These are phyloP conservation scores for Sebastolobus altivelis DNA, from an alignment of 2,797 vertebrate genomes.

Conservation along the genomic window DNA sequence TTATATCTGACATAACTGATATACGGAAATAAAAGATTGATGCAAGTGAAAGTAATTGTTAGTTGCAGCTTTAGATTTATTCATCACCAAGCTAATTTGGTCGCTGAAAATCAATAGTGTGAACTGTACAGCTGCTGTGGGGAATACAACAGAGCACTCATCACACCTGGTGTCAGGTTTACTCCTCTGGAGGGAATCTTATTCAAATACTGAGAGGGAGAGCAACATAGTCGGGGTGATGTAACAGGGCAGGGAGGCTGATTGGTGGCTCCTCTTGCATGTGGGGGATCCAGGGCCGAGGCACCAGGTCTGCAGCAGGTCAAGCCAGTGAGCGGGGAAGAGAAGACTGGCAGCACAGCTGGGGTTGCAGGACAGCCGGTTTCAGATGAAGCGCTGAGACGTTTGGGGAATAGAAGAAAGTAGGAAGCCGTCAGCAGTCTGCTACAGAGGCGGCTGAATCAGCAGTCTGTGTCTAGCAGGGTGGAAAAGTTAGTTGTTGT, in stretches of 20 bases:
- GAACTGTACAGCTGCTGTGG: slow-evolving; percentile 56
- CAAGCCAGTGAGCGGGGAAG: slow-evolving; percentile 13
- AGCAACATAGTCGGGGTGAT: slow-evolving; percentile 21
- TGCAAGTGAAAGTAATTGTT: background rate
- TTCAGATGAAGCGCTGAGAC: slow-evolving; percentile 25
- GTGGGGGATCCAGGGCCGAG: background rate
- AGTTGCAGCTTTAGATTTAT: slow-evolving; percentile 21
- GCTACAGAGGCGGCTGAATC: slow-evolving; percentile 31
- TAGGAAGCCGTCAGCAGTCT: slow-evolving; percentile 27
- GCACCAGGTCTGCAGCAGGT: slow-evolving; percentile 29
- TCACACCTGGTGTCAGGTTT: slow-evolving; percentile 57
- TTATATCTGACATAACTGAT: background rate
- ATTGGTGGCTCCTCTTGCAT: background rate
- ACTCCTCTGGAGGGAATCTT: slow-evolving; percentile 33
- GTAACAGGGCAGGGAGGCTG: slow-evolving; percentile 28
- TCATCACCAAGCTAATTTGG: slow-evolving; percentile 48
- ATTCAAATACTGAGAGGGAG: slow-evolving; percentile 33
- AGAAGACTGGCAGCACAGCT: slow-evolving; percentile 40
- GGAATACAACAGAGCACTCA: slow-evolving; percentile 36
- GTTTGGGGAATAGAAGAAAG: slow-evolving; percentile 17
- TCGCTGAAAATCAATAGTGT: slow-evolving; percentile 43
- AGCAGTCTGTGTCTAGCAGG: background rate
- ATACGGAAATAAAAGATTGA: background rate
- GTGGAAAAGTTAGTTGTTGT: background rate
- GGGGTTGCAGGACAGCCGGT: slow-evolving; percentile 6